Percentiles rank a stretch among this genome's conserved stretches.
phyloP scores from a whole-genome alignment of 2,797 vertebrate genomes.

The Rhynchonycteris naso region DNA sequence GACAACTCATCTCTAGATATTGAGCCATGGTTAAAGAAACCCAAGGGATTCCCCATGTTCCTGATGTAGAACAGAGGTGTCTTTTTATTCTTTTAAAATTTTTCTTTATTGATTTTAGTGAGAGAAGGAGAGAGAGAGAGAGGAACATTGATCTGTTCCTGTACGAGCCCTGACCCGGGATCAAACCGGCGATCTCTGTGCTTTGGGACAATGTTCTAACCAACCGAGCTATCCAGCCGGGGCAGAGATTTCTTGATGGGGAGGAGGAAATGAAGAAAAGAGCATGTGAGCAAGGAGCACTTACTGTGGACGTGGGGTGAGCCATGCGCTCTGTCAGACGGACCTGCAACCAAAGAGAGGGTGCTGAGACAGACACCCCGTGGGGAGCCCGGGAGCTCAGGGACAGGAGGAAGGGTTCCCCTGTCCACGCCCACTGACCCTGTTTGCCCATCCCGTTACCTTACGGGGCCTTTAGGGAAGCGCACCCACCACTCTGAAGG shows the following conservation, averaged over 20 bases:
- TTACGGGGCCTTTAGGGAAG: rapidly evolving
- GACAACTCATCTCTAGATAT: rapidly evolving
- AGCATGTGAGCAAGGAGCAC: background rate
- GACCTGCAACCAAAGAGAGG: slow-evolving; percentile 64
- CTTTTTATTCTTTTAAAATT: background rate
- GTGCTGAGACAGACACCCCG: background rate
- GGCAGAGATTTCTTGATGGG: too few relatives aligned
- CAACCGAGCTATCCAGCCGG: too few relatives aligned
- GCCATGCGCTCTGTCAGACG: slow-evolving; percentile 77
- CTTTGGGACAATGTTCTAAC: too few relatives aligned
- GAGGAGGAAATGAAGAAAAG: background rate
- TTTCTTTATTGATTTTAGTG: background rate
- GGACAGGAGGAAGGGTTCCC: background rate
- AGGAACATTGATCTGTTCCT: too few relatives aligned
- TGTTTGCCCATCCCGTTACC: rapidly evolving
- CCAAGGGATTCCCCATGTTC: background rate
- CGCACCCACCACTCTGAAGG: rapidly evolving
- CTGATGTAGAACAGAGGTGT: background rate
- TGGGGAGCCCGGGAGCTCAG: background rate
- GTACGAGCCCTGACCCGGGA: too few relatives aligned
- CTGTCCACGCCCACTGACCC: rapidly evolving
- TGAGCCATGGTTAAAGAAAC: background rate
- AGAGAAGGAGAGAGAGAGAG: too few relatives aligned
- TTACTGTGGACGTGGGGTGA: slow-evolving; percentile 81
- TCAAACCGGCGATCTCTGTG: too few relatives aligned